phyloP scores from a whole-genome alignment of 2,888 invertebrate species.

The Phasia obesa region DNA sequence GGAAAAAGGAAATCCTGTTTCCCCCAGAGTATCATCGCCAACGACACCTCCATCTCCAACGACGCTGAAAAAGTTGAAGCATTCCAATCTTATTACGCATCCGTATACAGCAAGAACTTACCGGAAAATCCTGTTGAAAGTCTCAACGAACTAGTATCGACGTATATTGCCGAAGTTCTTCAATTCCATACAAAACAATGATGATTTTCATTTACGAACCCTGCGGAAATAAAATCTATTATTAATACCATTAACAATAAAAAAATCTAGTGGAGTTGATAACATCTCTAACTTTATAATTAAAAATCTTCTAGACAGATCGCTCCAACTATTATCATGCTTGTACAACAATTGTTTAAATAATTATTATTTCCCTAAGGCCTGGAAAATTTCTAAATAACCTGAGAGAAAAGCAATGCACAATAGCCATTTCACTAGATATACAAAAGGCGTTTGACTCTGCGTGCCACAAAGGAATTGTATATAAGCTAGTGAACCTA shows the following conservation, averaged over 20 bases:
- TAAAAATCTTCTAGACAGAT: conserved; percentile 16
- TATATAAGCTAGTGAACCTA: no score
- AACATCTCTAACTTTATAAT: conserved; percentile 4
- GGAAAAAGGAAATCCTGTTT: not conserved
- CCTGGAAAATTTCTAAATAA: conserved; percentile 16
- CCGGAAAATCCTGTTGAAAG: not conserved
- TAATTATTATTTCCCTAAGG: no score
- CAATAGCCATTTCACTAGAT: no score
- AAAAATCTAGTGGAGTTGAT: conserved; percentile 13
- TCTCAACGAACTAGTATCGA: not conserved
- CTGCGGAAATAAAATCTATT: conserved; percentile 4
- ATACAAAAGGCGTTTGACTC: no score
- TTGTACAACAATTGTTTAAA: not conserved
- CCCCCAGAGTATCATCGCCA: not conserved
- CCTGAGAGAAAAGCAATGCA: no score
- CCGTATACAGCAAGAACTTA: no score
- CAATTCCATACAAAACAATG: conserved; percentile 1
- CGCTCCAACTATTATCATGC: not conserved
- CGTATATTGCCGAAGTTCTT: conserved; percentile 1
- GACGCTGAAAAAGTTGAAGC: not conserved
- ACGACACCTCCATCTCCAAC: not conserved
- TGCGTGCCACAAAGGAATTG: no score
- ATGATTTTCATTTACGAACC: conserved; percentile 11
- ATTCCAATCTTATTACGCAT: no score
- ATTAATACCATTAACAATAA: conserved; percentile 16